Percentiles rank a stretch among this genome's conserved stretches.
phyloP scores from a whole-genome alignment of 2,113 vertebrate species.

The Centropristis striata region DNA sequence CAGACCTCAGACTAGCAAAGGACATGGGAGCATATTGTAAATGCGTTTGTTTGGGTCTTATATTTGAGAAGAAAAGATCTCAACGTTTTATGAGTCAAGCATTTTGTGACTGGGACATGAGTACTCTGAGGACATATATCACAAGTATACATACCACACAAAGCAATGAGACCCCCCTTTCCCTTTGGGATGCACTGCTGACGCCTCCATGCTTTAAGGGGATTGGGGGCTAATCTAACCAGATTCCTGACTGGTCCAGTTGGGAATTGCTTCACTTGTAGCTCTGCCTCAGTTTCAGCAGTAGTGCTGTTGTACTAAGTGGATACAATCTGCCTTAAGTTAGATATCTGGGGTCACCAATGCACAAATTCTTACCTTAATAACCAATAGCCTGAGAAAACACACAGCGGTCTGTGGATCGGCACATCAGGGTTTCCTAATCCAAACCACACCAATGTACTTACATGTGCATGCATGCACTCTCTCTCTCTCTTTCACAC shows the following conservation, averaged over 20 bases:
- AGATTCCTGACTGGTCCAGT: constrained; percentile 58
- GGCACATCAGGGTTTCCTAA: constrained; percentile 35
- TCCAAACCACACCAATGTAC: constrained; percentile 53
- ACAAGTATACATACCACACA: constrained; percentile 41
- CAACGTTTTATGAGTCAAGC: constrained; percentile 33
- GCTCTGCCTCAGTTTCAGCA: constrained; percentile 10
- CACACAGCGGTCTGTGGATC: constrained; percentile 26
- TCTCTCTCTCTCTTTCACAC: constrained; percentile 3
- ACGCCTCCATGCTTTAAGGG: constrained; percentile 58
- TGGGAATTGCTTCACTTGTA: constrained; percentile 48
- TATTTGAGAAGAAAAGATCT: constrained; percentile 43
- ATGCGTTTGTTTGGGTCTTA: constrained; percentile 53
- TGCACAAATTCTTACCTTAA: constrained; percentile 48
- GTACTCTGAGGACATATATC: constrained; percentile 25
- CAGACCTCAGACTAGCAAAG: constrained; percentile 49
- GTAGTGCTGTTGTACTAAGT: constrained; percentile 33
- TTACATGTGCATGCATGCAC: constrained; percentile 47
- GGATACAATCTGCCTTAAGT: constrained; percentile 36
- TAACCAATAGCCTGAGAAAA: constrained; percentile 61
- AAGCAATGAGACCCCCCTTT: constrained; percentile 21
- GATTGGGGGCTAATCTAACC: constrained; percentile 51
- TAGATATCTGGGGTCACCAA: constrained; percentile 42
- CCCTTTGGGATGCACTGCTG: constrained; percentile 34
- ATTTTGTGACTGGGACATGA: constrained; percentile 19
- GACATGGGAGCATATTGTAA: constrained; percentile 42